A percentile compares a stretch with the other conserved stretches of the same genome.
Conservation (phyloP, 1,140 invertebrate genomes). For the Bombus fervidus region DNA sequence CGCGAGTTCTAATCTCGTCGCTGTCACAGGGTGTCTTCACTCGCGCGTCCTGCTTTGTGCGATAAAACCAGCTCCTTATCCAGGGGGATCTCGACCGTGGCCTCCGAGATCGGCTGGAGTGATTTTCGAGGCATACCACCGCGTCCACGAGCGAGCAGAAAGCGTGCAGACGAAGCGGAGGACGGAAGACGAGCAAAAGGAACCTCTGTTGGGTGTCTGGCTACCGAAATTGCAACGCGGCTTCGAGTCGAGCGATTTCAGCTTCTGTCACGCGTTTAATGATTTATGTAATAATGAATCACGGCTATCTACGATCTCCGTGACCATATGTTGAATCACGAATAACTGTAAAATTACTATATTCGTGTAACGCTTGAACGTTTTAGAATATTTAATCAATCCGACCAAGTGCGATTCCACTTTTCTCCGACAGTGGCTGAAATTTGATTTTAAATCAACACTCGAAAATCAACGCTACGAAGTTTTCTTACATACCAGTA, state of each 20-base stretch:
- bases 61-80: conserved; percentile 68
- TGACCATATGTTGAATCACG: background rate
- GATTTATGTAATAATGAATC: conserved; percentile 36
- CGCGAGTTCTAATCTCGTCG: conserved; percentile 17
- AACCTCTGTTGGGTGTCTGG: conserved; percentile 1
- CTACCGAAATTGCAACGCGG: conserved; percentile 56
- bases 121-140: conserved; percentile 62
- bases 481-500: too few species aligned
- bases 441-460: background rate
- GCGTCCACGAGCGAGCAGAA: conserved; percentile 34
- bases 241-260: background rate
- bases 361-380: background rate
- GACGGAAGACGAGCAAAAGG: background rate
- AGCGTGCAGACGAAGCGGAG: background rate
- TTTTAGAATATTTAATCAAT: background rate
- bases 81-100: conserved; percentile 56
- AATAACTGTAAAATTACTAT: background rate
- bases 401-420: too few species aligned
- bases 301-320: background rate
- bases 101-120: conserved; percentile 62
- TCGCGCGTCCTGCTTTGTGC: conserved; percentile 41
- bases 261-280: background rate
- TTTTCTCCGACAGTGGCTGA: background rate
- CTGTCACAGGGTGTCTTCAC: conserved; percentile 24
- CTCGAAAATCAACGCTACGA: too few species aligned